These are phyloP conservation scores for Pluvialis apricaria DNA, from an alignment of 2,113 vertebrate species.

Conservation along the genomic window DNA sequence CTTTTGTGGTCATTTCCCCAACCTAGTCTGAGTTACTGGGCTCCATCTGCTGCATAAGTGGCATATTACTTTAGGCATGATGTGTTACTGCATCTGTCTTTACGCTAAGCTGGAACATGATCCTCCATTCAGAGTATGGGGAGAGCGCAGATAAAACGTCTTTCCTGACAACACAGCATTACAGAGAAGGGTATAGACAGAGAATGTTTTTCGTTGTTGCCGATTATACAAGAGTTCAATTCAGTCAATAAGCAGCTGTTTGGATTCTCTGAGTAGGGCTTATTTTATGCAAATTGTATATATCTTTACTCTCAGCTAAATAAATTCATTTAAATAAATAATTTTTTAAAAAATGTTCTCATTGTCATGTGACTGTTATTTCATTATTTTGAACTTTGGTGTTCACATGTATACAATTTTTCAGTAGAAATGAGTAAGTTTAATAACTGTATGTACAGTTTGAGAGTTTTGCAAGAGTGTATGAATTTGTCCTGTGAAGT, in stretches of 20 bases:
- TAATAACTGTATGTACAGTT: neutral
- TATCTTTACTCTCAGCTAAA: neutral
- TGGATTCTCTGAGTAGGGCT: neutral
- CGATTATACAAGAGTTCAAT: neutral
- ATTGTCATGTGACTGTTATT: neutral
- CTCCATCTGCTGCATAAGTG: slow-evolving; percentile 6
- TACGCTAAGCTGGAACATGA: neutral
- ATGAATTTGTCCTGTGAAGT: neutral
- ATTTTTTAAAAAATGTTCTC: neutral
- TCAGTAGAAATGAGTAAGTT: neutral
- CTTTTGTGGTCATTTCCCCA: neutral
- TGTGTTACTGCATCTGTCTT: neutral
- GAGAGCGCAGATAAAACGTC: neutral
- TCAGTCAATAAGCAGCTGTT: neutral
- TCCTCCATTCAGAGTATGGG: neutral
- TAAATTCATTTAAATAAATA: neutral
- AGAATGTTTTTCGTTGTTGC: neutral
- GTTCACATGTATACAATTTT: neutral
- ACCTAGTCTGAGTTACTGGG: neutral
- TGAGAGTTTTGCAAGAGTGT: neutral
- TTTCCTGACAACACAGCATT: neutral
- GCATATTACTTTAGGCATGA: neutral
- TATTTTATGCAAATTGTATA: neutral
- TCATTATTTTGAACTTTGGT: neutral
- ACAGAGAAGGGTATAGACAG: neutral